Conservation (phyloP, 2,797 vertebrate genomes). For the Bovichtus variegatus region DNA sequence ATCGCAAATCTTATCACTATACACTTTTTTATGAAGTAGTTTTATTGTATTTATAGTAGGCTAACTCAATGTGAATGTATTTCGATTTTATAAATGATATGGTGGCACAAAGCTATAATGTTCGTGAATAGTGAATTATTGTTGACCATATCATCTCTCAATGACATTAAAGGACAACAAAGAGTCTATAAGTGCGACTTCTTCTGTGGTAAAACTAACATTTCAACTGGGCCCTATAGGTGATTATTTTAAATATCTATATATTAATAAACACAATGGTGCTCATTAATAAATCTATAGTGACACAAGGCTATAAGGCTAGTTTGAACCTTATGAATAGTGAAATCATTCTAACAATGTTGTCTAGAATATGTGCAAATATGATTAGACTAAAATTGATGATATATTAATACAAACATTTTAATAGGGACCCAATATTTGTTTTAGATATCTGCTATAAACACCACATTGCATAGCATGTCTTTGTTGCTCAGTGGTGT, state of each 20-base stretch:
- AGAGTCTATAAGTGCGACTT: not conserved
- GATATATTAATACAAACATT: not conserved
- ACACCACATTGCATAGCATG: not conserved
- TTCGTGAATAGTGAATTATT: not conserved
- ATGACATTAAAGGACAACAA: conserved; percentile 4
- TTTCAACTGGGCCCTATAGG: not conserved
- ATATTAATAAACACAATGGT: not conserved
- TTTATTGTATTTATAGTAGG: not conserved
- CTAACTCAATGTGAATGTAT: not conserved
- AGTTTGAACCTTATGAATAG: not conserved
- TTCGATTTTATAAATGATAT: not conserved
- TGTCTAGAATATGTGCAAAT: not conserved
- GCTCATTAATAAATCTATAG: no score
- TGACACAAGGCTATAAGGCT: not conserved
- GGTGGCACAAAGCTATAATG: not conserved
- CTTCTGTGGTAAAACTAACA: not conserved
- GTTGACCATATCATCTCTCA: not conserved
- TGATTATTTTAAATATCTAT: not conserved
- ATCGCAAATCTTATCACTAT: not conserved
- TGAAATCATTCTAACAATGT: not conserved
- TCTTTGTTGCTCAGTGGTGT: not conserved
- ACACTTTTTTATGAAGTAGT: not conserved
- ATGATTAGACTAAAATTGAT: not conserved
- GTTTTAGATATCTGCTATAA: not conserved
- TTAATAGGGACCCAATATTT: not conserved